Evolutionary conservation across 2,888 invertebrate species (phyloP).

Genomic region (Zootermopsis nevadensis): DNA sequence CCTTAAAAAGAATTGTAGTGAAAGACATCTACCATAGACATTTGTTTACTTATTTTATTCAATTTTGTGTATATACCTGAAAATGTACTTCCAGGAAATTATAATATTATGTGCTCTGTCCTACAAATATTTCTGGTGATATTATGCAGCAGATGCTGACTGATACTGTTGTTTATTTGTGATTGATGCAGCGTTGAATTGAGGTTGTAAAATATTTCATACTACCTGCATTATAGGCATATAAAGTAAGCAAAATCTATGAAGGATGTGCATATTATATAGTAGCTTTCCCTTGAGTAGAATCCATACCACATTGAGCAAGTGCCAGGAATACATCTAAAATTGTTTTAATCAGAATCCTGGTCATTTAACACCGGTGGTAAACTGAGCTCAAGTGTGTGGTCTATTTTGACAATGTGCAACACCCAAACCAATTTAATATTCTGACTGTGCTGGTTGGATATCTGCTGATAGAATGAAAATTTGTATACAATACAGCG

Average conservation of each 20-base stretch:
- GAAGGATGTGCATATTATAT: not conserved
- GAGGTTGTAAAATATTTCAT: conserved; percentile 5
- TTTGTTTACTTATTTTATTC: not conserved
- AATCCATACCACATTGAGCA: not conserved
- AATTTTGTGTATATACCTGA: not conserved
- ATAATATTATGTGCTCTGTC: not conserved
- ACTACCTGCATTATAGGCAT: not conserved
- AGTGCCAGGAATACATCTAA: not conserved
- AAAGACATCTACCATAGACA: not conserved
- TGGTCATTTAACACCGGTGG: too few species aligned
- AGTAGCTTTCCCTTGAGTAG: not conserved
- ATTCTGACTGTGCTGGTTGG: too few species aligned
- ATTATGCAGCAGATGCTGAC: not conserved
- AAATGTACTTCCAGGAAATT: not conserved
- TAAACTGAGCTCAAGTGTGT: too few species aligned
- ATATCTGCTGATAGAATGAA: too few species aligned
- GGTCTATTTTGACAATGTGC: too few species aligned
- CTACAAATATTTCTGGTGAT: not conserved
- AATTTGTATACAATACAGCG: too few species aligned
- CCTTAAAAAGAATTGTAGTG: not conserved
- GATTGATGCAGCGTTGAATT: not conserved
- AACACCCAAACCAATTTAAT: too few species aligned
- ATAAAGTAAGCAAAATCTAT: not conserved
- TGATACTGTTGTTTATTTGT: not conserved
- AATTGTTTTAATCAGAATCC: too few species aligned